Percentiles rank a stretch among this genome's conserved stretches.
These are phyloP conservation scores for Polymixis flavicincta DNA, from an alignment of 2,888 invertebrate genomes.

Conservation along the genomic window DNA sequence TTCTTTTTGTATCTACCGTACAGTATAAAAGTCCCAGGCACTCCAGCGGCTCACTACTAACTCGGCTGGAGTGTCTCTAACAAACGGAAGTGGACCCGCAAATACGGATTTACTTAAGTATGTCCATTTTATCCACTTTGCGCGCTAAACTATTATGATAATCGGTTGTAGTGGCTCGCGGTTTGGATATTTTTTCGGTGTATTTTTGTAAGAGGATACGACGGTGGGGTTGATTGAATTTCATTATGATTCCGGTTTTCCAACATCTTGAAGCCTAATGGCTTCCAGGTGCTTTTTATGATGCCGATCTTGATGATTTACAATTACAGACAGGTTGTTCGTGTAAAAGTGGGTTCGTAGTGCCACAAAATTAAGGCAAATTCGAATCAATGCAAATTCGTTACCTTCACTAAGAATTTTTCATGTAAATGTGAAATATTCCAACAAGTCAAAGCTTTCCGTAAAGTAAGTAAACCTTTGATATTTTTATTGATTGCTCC, in stretches of 20 bases:
- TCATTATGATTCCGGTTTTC: neutral
- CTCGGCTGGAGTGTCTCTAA: slow-evolving; percentile 81
- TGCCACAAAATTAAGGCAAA: neutral
- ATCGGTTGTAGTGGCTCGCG: slow-evolving; percentile 49
- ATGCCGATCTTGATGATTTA: neutral
- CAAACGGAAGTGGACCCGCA: slow-evolving; percentile 73
- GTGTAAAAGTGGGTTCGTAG: neutral
- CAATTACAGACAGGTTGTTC: neutral
- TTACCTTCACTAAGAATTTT: slow-evolving; percentile 30
- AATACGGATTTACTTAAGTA: slow-evolving; percentile 88
- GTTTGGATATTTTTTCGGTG: slow-evolving; percentile 28
- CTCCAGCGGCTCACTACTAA: slow-evolving; percentile 69
- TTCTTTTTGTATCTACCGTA: neutral
- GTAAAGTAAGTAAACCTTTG: slow-evolving; percentile 74
- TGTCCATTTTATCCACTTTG: slow-evolving; percentile 69
- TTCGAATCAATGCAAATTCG: slow-evolving; percentile 18
- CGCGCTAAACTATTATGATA: slow-evolving; percentile 64
- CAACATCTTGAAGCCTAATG: neutral
- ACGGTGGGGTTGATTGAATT: neutral
- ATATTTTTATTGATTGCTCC: slow-evolving; percentile 87
- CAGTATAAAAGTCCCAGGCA: slow-evolving; percentile 69
- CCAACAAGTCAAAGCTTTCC: slow-evolving; percentile 62
- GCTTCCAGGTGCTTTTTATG: too few relatives aligned
- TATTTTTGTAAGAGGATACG: slow-evolving; percentile 8
- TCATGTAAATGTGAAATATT: slow-evolving; percentile 58